Percentiles rank a stretch among this genome's conserved stretches.
Evolutionary conservation across 2,113 vertebrate species (phyloP).

Genomic region (Chiloscyllium plagiosum): DNA sequence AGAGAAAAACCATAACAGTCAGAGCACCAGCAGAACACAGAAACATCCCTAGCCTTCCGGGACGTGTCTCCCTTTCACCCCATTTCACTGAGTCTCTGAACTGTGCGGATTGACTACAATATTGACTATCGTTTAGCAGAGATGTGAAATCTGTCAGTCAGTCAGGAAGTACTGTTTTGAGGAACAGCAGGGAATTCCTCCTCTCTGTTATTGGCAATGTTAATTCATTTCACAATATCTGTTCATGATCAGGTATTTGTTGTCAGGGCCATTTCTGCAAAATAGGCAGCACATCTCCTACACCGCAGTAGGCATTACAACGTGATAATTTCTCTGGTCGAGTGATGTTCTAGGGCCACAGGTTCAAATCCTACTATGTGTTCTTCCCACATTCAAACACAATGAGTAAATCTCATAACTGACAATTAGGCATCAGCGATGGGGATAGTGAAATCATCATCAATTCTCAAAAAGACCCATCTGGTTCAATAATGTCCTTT

Average conservation of each 20-base stretch:
- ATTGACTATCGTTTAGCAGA: not conserved
- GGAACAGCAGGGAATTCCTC: not conserved
- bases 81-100: not conserved
- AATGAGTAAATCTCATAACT: too few relatives aligned
- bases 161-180: not conserved
- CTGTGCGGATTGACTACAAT: not conserved
- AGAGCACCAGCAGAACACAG: not conserved
- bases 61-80: not conserved
- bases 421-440: too few relatives aligned
- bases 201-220: not conserved
- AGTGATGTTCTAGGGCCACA: too few relatives aligned
- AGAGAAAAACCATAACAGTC: not conserved
- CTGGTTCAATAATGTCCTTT: too few relatives aligned
- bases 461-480: too few relatives aligned
- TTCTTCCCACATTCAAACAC: too few relatives aligned
- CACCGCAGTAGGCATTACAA: too few relatives aligned
- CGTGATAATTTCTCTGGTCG: too few relatives aligned
- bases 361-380: too few relatives aligned
- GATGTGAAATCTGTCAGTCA: not conserved
- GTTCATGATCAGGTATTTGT: not conserved
- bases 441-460: too few relatives aligned
- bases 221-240: not conserved
- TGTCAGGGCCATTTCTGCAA: not conserved
- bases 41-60: not conserved
- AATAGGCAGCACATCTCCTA: too few relatives aligned